phyloP scores from a whole-genome alignment of 2,888 invertebrate species.

The Neria commutata region DNA sequence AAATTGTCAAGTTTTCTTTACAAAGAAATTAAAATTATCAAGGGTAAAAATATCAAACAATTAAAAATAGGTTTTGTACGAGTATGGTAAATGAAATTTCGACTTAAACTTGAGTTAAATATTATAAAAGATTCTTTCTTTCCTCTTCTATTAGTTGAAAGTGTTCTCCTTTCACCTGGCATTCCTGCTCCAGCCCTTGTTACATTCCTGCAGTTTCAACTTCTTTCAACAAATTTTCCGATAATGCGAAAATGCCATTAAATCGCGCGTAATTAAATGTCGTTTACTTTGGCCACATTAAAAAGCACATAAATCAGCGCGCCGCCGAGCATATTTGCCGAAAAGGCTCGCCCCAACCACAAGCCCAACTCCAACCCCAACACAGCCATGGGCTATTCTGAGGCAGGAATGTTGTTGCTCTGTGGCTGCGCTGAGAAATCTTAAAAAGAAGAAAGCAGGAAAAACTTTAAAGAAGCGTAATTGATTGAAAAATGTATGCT shows the following conservation, averaged over 20 bases:
- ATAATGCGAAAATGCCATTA: slow-evolving; percentile 61
- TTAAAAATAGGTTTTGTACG: too few relatives aligned
- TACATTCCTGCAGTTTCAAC: not conserved
- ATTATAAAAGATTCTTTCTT: too few relatives aligned
- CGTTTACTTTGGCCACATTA: slow-evolving; percentile 61
- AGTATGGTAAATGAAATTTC: too few relatives aligned
- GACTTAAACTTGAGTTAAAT: too few relatives aligned
- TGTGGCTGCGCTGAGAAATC: slow-evolving; percentile 21
- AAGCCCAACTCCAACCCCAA: not conserved
- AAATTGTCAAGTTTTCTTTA: too few relatives aligned
- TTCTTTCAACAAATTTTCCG: slow-evolving; percentile 39
- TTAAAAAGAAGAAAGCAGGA: slow-evolving; percentile 10
- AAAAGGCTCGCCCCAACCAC: too few relatives aligned
- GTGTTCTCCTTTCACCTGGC: too few relatives aligned
- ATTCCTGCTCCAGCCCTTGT: too few relatives aligned
- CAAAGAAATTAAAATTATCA: too few relatives aligned
- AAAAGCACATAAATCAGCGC: slow-evolving; percentile 59
- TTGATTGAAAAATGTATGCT: slow-evolving; percentile 58
- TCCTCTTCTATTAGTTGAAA: too few relatives aligned
- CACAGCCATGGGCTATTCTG: too few relatives aligned
- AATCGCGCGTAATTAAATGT: slow-evolving; percentile 61
- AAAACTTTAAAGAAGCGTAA: slow-evolving; percentile 57
- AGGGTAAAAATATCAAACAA: too few relatives aligned
- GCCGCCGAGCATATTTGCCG: slow-evolving; percentile 38
- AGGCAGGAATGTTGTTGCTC: slow-evolving; percentile 18